A percentile compares a stretch with the other conserved stretches of the same genome.
Conservation (phyloP, 2,113 vertebrate genomes). For the Empidonax traillii region DNA sequence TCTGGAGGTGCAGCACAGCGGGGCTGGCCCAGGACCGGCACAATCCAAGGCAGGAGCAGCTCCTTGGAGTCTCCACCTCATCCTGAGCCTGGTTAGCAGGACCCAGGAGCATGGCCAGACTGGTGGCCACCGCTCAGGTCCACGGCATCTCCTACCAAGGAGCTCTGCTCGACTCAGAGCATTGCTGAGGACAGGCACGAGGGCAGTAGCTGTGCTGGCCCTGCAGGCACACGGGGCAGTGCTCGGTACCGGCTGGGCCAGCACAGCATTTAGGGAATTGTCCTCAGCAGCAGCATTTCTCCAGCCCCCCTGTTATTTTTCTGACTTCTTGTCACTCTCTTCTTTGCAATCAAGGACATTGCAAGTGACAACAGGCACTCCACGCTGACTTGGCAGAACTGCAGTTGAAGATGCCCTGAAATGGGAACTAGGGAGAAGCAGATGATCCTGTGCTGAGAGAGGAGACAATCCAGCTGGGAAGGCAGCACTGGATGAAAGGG, state of each 20-base stretch:
- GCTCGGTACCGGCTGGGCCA: rapidly evolving
- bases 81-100: neutral
- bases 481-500: rapidly evolving
- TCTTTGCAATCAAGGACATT: neutral
- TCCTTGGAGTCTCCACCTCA: neutral
- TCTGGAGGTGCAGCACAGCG: neutral
- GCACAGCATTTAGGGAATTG: neutral
- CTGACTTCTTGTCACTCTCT: neutral
- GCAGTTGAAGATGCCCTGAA: neutral
- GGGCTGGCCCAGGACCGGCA: neutral
- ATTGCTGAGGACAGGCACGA: neutral
- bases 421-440: neutral
- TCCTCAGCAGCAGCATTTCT: neutral
- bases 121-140: neutral
- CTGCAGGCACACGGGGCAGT: neutral
- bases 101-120: neutral
- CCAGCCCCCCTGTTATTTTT: neutral
- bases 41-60: neutral
- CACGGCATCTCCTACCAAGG: neutral
- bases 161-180: neutral
- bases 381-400: neutral
- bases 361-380: neutral
- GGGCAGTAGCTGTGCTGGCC: neutral
- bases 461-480: neutral
- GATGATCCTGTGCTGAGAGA: neutral